Conservation (phyloP, 1,140 invertebrate species). For the Danaus melanippus region DNA sequence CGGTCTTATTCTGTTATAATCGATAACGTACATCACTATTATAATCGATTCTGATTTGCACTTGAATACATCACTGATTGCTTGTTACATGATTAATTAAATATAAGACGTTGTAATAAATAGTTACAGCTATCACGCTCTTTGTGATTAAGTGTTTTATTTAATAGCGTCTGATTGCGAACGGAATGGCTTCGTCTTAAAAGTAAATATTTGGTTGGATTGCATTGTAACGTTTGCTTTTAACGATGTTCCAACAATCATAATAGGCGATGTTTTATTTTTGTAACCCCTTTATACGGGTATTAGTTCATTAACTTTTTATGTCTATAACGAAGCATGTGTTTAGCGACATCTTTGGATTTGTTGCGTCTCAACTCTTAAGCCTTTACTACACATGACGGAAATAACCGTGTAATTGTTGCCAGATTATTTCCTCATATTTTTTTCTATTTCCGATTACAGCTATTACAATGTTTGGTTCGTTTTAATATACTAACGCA, state of each 20-base stretch:
- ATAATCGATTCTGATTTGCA: conserved; percentile 23
- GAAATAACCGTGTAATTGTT: conserved; percentile 11
- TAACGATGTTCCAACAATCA: not conserved
- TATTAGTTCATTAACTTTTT: conserved; percentile 71
- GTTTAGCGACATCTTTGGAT: conserved; percentile 32
- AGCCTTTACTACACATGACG: conserved; percentile 10
- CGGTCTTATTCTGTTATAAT: not conserved
- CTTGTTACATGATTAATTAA: conserved; percentile 35
- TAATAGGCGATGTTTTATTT: conserved; percentile 38
- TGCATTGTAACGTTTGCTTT: no score
- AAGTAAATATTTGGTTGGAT: no score
- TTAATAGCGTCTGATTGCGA: no score
- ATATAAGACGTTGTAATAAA: conserved; percentile 27
- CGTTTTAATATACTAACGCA: no score
- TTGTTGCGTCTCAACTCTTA: conserved; percentile 30
- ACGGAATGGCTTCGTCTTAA: no score
- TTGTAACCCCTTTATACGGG: conserved; percentile 61
- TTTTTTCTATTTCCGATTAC: conserved; percentile 2
- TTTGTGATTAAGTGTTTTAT: no score
- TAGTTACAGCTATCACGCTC: conserved; percentile 6
- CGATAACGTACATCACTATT: no score
- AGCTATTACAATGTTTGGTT: no score
- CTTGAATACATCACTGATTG: conserved; percentile 35
- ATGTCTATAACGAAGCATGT: conserved; percentile 56
- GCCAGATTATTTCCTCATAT: conserved; percentile 9